Conservation (phyloP, 2,888 invertebrate genomes). For the Capitulum mitella region DNA sequence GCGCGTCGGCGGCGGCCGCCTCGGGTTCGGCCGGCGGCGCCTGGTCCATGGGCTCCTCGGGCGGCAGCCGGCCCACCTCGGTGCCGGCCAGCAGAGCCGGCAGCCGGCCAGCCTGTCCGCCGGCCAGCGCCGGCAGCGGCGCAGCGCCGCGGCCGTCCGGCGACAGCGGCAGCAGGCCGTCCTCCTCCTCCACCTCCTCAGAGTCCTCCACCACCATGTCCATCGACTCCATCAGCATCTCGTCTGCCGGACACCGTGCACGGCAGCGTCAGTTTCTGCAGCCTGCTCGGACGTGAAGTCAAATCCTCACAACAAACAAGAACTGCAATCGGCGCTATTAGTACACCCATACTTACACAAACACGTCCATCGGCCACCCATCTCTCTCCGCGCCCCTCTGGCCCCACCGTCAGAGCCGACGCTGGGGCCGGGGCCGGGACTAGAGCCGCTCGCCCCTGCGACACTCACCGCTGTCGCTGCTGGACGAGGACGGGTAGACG, state of each 20-base stretch:
- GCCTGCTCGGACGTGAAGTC: no score
- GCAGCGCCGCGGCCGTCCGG: constrained; percentile 42
- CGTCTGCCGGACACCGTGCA: constrained; percentile 29
- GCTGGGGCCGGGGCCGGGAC: no score
- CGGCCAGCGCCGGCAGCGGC: constrained; percentile 41
- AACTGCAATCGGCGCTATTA: no score
- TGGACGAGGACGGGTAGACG: constrained; percentile 41
- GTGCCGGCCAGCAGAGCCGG: constrained; percentile 46
- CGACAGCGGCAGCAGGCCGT: constrained; percentile 39
- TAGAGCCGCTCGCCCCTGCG: background rate
- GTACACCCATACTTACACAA: no score
- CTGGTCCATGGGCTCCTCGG: constrained; percentile 22
- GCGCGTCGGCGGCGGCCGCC: background rate
- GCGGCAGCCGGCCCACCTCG: constrained; percentile 42
- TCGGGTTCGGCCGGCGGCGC: background rate
- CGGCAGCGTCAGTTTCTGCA: no score
- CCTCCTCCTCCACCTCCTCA: constrained; percentile 27
- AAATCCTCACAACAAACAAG: no score
- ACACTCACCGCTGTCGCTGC: constrained; percentile 58
- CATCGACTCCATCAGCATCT: constrained; percentile 47
- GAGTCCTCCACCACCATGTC: constrained; percentile 18
- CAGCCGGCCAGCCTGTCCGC: constrained; percentile 40
- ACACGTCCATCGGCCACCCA: no score
- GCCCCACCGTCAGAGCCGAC: no score
- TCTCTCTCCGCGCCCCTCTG: no score